These are phyloP conservation scores for Torymus tubicola DNA, from an alignment of 2,888 invertebrate genomes.

Conservation along the genomic window DNA sequence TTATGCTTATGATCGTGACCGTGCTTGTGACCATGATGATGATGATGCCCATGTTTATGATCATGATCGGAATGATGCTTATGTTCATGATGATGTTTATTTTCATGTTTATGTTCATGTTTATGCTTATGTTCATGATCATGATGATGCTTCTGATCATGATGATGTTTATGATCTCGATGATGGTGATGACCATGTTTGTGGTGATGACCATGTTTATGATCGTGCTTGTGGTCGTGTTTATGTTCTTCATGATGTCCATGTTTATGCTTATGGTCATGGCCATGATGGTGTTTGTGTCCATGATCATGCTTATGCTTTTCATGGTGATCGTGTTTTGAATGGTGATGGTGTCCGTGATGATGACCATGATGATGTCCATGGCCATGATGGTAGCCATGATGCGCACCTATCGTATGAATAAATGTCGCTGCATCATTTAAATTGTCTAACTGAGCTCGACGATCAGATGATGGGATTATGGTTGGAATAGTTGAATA, in stretches of 20 bases:
- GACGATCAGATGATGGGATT: neutral
- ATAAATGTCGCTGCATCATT: constrained; percentile 17
- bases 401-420: neutral
- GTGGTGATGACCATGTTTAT: neutral
- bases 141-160: constrained; percentile 28
- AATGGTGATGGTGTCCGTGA: constrained; percentile 19
- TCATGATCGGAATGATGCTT: constrained; percentile 36
- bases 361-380: constrained; percentile 32
- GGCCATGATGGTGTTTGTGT: constrained; percentile 29
- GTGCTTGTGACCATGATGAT: constrained; percentile 37
- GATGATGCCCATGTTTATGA: constrained; percentile 35
- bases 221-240: too few relatives aligned
- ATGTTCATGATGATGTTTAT: constrained; percentile 36
- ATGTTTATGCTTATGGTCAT: too few relatives aligned
- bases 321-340: constrained; percentile 24
- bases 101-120: constrained; percentile 11
- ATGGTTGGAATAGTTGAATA: constrained; percentile 7
- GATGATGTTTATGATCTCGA: constrained; percentile 20
- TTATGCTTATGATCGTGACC: constrained; percentile 46
- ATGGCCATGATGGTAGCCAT: neutral
- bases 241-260: too few relatives aligned
- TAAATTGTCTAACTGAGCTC: constrained; percentile 8
- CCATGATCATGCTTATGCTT: constrained; percentile 29
- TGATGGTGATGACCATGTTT: constrained; percentile 7
- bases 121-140: constrained; percentile 26